These are phyloP conservation scores for Caenorhabditis uteleia DNA, from an alignment of 2,888 invertebrate species.

Conservation along the genomic window DNA sequence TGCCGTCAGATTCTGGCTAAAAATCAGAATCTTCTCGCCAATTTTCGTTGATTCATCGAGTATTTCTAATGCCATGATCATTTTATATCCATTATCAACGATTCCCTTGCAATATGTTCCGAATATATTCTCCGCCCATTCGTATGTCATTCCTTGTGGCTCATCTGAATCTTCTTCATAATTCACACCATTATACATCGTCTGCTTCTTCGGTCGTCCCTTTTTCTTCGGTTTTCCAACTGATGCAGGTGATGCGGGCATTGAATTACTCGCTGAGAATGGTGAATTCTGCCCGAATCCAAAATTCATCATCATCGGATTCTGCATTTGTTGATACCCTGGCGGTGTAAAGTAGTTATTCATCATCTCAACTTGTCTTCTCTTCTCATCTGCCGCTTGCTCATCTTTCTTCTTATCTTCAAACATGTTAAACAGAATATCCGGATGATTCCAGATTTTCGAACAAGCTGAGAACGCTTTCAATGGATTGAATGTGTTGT, in stretches of 20 bases:
- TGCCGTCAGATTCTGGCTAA: constrained; percentile 93
- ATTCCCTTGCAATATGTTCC: constrained; percentile 83
- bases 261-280: too few relatives aligned
- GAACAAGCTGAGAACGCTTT: constrained; percentile 98
- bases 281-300: too few relatives aligned
- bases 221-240: too few relatives aligned
- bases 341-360: too few relatives aligned
- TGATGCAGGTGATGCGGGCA: too few relatives aligned
- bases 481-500: constrained; percentile 80
- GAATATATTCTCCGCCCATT: constrained; percentile 37
- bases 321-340: too few relatives aligned
- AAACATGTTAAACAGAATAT: constrained; percentile 68
- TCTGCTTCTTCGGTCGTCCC: neutral
- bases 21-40: constrained; percentile 89
- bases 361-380: too few relatives aligned
- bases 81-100: constrained; percentile 90
- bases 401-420: constrained; percentile 19
- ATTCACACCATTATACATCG: neutral
- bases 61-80: constrained; percentile 89
- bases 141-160: constrained; percentile 35
- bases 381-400: constrained; percentile 16
- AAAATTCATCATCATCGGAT: too few relatives aligned
- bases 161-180: constrained; percentile 10
- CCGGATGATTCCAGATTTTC: constrained; percentile 76
- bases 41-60: constrained; percentile 84